phyloP scores from a whole-genome alignment of 2,797 vertebrate genomes.

The Anguilla anguilla region DNA sequence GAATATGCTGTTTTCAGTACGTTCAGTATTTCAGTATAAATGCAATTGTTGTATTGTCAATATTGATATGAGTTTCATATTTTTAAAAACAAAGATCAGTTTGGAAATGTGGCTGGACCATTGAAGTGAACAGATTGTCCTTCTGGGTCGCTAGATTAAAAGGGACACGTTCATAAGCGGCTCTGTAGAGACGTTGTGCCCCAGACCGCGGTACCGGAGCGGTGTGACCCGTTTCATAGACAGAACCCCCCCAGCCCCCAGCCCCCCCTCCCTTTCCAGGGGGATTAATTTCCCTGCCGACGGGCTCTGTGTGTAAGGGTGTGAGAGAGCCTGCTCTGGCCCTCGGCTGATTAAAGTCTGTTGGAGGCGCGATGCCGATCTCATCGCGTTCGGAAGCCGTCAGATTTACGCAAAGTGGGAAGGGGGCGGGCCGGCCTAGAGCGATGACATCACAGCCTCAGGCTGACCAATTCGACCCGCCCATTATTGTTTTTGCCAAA shows the following conservation, averaged over 20 bases:
- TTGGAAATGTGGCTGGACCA: too few species aligned
- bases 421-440: conserved; percentile 13
- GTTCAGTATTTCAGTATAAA: too few species aligned
- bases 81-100: too few species aligned
- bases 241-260: not conserved
- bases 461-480: too few species aligned
- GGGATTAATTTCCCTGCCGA: not conserved
- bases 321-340: too few species aligned
- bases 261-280: not conserved
- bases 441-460: too few species aligned
- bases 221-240: not conserved
- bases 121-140: too few species aligned
- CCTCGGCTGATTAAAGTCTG: too few species aligned
- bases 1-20: too few species aligned
- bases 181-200: conserved; percentile 36
- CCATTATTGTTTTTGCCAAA: too few species aligned
- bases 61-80: too few species aligned
- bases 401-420: conserved; percentile 37
- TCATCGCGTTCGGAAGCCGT: conserved; percentile 43
- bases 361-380: not conserved
- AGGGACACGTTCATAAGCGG: conserved; percentile 45
- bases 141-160: conserved; percentile 41
- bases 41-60: too few species aligned
- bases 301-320: not conserved
- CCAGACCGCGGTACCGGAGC: conserved; percentile 35